Percentiles rank a stretch among this genome's conserved stretches.
Evolutionary conservation across 2,113 vertebrate genomes (phyloP).

Genomic region (Brachirus orientalis): DNA sequence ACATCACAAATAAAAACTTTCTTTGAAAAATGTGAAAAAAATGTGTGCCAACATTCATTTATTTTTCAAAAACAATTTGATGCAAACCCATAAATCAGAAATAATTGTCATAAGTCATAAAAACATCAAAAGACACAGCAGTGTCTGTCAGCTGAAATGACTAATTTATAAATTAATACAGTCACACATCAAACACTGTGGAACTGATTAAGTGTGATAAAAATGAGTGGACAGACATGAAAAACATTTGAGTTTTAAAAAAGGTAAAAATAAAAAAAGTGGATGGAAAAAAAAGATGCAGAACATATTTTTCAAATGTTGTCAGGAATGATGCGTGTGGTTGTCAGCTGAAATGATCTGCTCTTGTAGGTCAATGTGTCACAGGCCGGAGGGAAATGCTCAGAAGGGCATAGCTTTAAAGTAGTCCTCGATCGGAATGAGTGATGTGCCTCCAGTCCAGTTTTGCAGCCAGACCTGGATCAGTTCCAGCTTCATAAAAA

Average conservation of each 20-base stretch:
- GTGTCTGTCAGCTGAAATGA: too few relatives aligned
- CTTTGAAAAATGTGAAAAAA: neutral
- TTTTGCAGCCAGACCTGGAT: constrained; percentile 81
- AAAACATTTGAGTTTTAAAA: neutral
- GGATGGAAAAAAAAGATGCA: neutral
- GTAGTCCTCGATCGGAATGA: constrained; percentile 79
- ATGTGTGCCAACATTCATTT: constrained; percentile 28
- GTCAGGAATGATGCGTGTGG: neutral
- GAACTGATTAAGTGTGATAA: too few relatives aligned
- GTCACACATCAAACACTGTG: constrained; percentile 38
- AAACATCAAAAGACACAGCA: neutral
- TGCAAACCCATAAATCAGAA: constrained; percentile 12
- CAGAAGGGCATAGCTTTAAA: constrained; percentile 78
- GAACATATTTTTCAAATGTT: constrained; percentile 6
- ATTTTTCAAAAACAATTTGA: constrained; percentile 30
- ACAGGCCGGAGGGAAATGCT: constrained; percentile 18
- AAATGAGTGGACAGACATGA: neutral
- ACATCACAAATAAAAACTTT: neutral
- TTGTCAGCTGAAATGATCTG: constrained; percentile 18
- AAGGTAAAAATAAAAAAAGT: constrained; percentile 14
- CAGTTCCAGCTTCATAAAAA: constrained; percentile 82
- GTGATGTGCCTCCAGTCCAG: constrained; percentile 71
- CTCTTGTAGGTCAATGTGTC: neutral
- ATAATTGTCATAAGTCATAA: constrained; percentile 11
- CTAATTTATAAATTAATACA: constrained; percentile 26